Evolutionary conservation across 2,797 vertebrate species (phyloP).

Genomic region (Acanthurus lineatus): DNA sequence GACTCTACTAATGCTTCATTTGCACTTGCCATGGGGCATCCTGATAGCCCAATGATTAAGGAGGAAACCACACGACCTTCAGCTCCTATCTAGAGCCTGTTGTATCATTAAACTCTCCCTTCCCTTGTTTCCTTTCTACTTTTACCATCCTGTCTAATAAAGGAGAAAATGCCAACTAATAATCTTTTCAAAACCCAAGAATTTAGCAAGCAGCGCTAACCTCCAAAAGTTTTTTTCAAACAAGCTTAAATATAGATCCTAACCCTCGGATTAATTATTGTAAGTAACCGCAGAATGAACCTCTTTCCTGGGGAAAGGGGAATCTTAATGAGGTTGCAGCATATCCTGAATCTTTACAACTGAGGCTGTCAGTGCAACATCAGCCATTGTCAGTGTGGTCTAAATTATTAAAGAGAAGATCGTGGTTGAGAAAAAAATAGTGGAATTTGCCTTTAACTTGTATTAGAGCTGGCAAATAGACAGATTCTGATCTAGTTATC

Average conservation of each 20-base stretch:
- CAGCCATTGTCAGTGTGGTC: neutral
- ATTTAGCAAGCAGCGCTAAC: neutral
- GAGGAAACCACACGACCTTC: neutral
- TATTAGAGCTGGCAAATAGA: neutral
- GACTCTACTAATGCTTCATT: neutral
- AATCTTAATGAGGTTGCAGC: constrained; percentile 16
- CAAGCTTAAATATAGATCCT: neutral
- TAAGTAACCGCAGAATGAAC: neutral
- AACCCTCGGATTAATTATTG: neutral
- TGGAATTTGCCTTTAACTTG: neutral
- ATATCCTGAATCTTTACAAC: neutral
- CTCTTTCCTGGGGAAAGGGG: constrained; percentile 4
- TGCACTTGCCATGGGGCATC: accelerated
- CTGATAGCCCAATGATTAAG: neutral
- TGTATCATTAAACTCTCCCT: neutral
- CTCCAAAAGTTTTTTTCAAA: neutral
- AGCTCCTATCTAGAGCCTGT: neutral
- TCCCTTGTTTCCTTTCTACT: neutral
- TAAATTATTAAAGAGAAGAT: neutral
- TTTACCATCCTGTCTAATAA: neutral
- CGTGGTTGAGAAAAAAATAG: neutral
- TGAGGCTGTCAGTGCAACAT: neutral
- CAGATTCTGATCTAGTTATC: neutral
- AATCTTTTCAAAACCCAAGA: neutral
- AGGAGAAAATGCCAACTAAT: neutral